Percentiles rank a stretch among this genome's conserved stretches.
Conservation (phyloP, 2,797 vertebrate genomes). For the Tympanoctomys barrerae region DNA sequence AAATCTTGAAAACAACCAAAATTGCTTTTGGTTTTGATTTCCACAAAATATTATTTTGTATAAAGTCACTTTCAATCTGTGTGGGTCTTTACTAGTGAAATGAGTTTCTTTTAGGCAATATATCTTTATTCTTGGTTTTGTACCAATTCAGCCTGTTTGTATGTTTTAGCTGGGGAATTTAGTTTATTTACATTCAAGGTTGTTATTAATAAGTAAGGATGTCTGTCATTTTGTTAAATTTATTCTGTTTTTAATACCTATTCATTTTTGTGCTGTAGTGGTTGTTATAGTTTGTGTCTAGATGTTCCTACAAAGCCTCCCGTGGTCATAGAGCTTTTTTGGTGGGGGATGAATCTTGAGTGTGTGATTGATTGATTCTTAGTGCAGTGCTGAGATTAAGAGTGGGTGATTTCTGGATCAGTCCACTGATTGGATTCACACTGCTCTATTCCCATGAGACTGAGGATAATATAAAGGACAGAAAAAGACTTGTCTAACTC, state of each 20-base stretch:
- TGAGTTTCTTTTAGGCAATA: not conserved
- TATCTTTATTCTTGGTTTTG: not conserved
- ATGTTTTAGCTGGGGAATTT: not conserved
- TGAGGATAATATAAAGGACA: no score
- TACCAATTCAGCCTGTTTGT: not conserved
- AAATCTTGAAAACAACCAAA: no score
- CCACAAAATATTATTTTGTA: not conserved
- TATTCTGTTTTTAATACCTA: not conserved
- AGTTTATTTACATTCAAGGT: not conserved
- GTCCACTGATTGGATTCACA: no score
- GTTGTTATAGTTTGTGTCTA: not conserved
- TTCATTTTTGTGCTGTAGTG: not conserved
- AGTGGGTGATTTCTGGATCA: no score
- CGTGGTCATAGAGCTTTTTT: no score
- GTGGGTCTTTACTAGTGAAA: not conserved
- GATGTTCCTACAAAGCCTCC: no score
- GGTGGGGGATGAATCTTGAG: no score
- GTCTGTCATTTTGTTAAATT: not conserved
- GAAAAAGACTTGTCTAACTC: no score
- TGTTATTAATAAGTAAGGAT: not conserved
- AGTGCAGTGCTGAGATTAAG: no score
- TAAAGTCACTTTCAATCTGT: not conserved
- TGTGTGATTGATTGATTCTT: no score
- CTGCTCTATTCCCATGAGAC: no score
- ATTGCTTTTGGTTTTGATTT: not conserved